Evolutionary conservation across 1,140 invertebrate species (phyloP), one percentile per base, ranked within the genome.

Genomic region (Nebria ingens): DNA sequence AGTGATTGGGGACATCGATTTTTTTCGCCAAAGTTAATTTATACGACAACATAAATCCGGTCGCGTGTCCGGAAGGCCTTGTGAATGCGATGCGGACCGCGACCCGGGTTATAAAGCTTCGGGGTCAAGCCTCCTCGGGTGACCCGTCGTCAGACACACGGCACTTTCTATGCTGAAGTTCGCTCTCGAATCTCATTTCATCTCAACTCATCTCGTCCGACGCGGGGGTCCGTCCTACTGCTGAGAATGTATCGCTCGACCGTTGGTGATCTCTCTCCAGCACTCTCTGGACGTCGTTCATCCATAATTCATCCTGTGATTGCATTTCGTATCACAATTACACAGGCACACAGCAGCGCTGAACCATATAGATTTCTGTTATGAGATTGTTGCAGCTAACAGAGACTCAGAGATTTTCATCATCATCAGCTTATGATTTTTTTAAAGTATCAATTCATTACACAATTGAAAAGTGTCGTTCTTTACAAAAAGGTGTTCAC

Each of bases 281-380:
- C 25, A n/a, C n/a, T 34, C 25, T n/a, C n/a, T n/a, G n/a, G n/a
- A 34, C 25, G 40, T 45, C 40, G 6, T 45, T 45, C 40, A 45
- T 45, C 40, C 40, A 45, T 45, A 45, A 45, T 45, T 45, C 40
- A 45, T 45, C 40, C 15, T 3, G 17, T 45, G 40, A 45, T 45
- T 45, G 40, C 40, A 45, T 45, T 45, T 45, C 40, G 40, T 45
- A 45, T 45, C 17, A 45, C 40, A 45, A 45, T 45, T 45, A 45
- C 40, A 11, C 6, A 9, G 40, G 40, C 40, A 45, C 15, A 17
- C 40, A 45, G n/a, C n/a, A n/a, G n/a, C n/a, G n/a, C n/a, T n/a
- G n/a, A n/a, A n/a, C n/a, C n/a, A n/a, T n/a, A n/a, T n/a, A n/a
- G n/a, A n/a, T n/a, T n/a, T n/a, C n/a, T n/a, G n/a, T n/a, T n/a